phyloP scores from a whole-genome alignment of 2,797 vertebrate genomes.

The Cheirogaleus major region DNA sequence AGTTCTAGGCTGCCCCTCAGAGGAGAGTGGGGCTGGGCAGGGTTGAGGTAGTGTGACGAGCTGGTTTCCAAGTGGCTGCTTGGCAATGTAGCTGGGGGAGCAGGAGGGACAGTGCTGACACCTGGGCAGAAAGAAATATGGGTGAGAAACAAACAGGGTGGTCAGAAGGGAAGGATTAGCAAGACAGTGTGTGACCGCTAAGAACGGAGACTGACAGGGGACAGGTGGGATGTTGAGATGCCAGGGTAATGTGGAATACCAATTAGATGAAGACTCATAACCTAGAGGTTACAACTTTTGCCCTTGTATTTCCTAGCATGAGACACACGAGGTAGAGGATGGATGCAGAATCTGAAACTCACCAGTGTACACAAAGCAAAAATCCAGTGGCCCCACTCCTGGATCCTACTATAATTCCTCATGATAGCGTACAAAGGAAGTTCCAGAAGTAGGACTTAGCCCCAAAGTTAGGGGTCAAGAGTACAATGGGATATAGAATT shows the following conservation, averaged over 20 bases:
- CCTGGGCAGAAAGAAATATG: slow-evolving; percentile 52
- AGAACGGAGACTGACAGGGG: neutral
- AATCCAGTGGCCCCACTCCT: neutral
- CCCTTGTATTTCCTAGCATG: neutral
- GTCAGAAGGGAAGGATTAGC: neutral
- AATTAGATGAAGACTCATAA: neutral
- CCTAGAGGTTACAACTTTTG: neutral
- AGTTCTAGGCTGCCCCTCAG: slow-evolving; percentile 71
- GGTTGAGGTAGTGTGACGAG: slow-evolving; percentile 76
- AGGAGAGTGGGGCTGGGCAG: slow-evolving; percentile 78
- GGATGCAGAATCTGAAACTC: neutral
- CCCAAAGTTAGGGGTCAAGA: neutral
- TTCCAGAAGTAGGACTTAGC: neutral
- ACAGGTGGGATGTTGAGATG: neutral
- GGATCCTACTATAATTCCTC: neutral
- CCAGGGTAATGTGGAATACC: neutral
- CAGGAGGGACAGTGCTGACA: slow-evolving; percentile 46
- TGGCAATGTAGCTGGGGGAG: slow-evolving; percentile 57
- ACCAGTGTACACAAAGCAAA: neutral
- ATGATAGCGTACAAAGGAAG: neutral
- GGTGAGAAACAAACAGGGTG: neutral
- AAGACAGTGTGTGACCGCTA: neutral
- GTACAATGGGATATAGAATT: neutral
- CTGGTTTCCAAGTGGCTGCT: slow-evolving; percentile 25
- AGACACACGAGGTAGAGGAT: neutral